Evolutionary conservation across 2,888 invertebrate species (phyloP).

Genomic region (Pharmacophagus antenor): DNA sequence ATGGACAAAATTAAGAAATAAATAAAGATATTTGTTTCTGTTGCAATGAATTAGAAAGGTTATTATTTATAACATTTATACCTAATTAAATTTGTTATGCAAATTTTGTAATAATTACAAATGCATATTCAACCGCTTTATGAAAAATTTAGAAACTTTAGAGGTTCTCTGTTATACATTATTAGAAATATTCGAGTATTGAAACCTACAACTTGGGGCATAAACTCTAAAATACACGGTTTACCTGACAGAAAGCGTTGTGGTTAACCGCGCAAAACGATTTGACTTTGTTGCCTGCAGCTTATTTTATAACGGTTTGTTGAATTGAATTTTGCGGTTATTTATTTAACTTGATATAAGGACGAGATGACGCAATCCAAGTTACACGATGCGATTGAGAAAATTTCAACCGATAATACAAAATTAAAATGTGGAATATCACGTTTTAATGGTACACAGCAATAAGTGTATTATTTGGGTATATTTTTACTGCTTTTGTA

Average conservation of each 20-base stretch:
- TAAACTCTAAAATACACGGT: conserved; percentile 72
- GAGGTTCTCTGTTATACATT: conserved; percentile 43
- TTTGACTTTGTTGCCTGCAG: conserved; percentile 75
- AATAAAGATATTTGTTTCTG: too few relatives aligned
- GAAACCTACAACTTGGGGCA: conserved; percentile 56
- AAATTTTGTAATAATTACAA: background rate
- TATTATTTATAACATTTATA: background rate
- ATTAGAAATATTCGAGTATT: conserved; percentile 61
- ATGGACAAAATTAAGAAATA: too few relatives aligned
- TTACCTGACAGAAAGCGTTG: conserved; percentile 70
- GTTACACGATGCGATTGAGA: conserved; percentile 28
- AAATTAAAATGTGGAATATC: background rate
- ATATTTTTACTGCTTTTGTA: too few relatives aligned
- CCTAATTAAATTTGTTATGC: background rate
- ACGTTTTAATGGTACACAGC: background rate
- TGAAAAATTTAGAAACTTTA: conserved; percentile 38
- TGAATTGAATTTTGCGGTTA: conserved; percentile 80
- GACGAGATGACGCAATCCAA: conserved; percentile 42
- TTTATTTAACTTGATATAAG: conserved; percentile 72
- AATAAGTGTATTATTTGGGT: background rate
- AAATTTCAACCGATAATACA: conserved; percentile 23
- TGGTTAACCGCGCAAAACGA: conserved; percentile 78
- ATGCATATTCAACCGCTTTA: background rate
- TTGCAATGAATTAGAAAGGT: too few relatives aligned
- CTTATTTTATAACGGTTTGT: conserved; percentile 79